Percentiles rank a stretch among this genome's conserved stretches.
These are phyloP conservation scores for Elegia similella DNA, from an alignment of 2,888 invertebrate species.

Conservation along the genomic window DNA sequence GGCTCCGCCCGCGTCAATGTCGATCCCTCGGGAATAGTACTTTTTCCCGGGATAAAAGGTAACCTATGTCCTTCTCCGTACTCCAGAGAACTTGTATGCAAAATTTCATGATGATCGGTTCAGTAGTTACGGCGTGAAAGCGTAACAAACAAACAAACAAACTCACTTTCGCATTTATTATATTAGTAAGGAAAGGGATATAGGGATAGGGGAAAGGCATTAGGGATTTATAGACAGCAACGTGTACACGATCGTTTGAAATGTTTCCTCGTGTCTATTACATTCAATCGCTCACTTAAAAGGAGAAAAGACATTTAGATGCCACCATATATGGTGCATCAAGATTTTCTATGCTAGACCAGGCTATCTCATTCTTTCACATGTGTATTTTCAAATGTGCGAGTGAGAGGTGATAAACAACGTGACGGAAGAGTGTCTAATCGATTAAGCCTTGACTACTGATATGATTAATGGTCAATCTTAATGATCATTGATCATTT, in stretches of 20 bases:
- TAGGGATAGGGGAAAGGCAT: too few species aligned
- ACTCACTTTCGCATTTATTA: too few species aligned
- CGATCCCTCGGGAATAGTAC: too few species aligned
- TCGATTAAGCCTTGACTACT: conserved; percentile 43
- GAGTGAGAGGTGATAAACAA: conserved; percentile 34
- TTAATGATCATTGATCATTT: conserved; percentile 35
- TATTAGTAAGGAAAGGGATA: too few species aligned
- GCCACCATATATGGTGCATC: conserved; percentile 45
- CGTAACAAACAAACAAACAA: too few species aligned
- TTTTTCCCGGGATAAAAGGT: too few species aligned
- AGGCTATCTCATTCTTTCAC: conserved; percentile 27
- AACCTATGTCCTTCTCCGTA: too few species aligned
- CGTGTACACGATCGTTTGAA: conserved; percentile 29
- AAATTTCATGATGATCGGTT: too few species aligned
- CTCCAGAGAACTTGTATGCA: too few species aligned
- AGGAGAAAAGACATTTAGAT: conserved; percentile 26
- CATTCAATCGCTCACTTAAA: conserved; percentile 32
- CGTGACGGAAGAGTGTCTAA: conserved; percentile 45
- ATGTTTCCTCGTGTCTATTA: conserved; percentile 43
- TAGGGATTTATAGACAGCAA: conserved; percentile 26
- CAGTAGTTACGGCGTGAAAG: too few species aligned
- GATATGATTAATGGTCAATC: conserved; percentile 42
- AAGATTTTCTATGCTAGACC: conserved; percentile 6
- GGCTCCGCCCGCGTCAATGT: too few species aligned
- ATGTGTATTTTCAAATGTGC: conserved; percentile 21